Conservation (phyloP, 2,113 vertebrate species). For the Epinephelus moara region DNA sequence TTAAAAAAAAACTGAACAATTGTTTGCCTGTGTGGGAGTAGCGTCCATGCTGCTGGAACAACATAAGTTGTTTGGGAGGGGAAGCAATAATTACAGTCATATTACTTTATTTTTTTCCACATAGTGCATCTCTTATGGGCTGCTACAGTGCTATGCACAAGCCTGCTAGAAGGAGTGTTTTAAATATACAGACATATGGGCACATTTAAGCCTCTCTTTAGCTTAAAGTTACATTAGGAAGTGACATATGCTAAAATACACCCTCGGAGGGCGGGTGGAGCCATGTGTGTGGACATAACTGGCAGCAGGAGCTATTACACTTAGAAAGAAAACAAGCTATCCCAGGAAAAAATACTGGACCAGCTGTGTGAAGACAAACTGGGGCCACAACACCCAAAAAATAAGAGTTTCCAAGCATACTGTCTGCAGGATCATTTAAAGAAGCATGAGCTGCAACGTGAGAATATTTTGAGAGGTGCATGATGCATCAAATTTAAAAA, state of each 20-base stretch:
- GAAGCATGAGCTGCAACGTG: background rate
- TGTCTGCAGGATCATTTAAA: background rate
- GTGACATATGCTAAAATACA: conserved; percentile 16
- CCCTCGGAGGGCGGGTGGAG: background rate
- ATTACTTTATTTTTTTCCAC: background rate
- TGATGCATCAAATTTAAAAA: background rate
- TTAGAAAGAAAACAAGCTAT: conserved; percentile 1
- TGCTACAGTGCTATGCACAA: background rate
- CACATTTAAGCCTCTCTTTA: conserved; percentile 8
- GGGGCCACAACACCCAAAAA: background rate
- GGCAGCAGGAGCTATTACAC: background rate
- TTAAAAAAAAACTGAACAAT: no score
- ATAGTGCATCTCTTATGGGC: background rate
- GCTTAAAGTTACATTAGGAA: background rate
- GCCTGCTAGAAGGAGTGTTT: background rate
- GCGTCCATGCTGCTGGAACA: no score
- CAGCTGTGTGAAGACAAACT: conserved; percentile 4
- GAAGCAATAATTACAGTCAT: background rate
- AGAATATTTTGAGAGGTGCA: background rate
- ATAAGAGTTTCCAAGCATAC: conserved; percentile 1
- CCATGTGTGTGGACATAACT: background rate
- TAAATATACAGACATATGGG: background rate
- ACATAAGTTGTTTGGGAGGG: background rate
- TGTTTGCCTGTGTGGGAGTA: no score
- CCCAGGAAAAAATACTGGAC: background rate